Evolutionary conservation across 2,797 vertebrate species (phyloP).

Genomic region (Avahi laniger): DNA sequence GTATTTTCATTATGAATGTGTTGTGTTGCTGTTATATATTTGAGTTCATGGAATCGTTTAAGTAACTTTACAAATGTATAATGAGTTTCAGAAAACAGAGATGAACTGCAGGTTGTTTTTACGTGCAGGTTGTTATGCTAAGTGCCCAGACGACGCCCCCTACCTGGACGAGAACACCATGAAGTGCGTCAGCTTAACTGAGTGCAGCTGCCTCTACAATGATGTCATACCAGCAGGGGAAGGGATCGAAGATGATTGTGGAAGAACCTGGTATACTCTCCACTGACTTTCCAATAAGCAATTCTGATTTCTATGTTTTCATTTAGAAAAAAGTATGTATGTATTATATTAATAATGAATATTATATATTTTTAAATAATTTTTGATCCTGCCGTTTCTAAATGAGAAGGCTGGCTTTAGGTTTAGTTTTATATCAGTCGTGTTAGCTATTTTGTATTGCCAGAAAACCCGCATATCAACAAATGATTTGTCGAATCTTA

Average conservation of each 20-base stretch:
- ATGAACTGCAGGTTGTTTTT: not conserved
- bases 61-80: not conserved
- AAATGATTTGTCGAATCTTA: not conserved
- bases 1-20: not conserved
- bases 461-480: not conserved
- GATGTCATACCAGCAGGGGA: slow-evolving; percentile 75
- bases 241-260: slow-evolving; percentile 73
- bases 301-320: not conserved
- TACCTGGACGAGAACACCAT: slow-evolving; percentile 89
- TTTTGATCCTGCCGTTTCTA: not conserved
- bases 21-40: not conserved
- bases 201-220: slow-evolving; percentile 89
- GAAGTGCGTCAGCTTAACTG: slow-evolving; percentile 83
- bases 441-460: not conserved
- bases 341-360: not conserved
- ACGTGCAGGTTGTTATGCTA: slow-evolving; percentile 90
- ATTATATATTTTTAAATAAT: not conserved
- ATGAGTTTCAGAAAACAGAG: not conserved
- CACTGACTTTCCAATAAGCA: not conserved
- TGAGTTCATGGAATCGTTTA: not conserved
- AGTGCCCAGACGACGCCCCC: slow-evolving; percentile 84
- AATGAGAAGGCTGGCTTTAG: not conserved
- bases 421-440: not conserved
- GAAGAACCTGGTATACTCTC: slow-evolving; percentile 74
- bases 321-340: not conserved